Base-by-base conservation (phyloP, 1,140 invertebrate species). In the Temnothorax curvispinosus region DNA sequence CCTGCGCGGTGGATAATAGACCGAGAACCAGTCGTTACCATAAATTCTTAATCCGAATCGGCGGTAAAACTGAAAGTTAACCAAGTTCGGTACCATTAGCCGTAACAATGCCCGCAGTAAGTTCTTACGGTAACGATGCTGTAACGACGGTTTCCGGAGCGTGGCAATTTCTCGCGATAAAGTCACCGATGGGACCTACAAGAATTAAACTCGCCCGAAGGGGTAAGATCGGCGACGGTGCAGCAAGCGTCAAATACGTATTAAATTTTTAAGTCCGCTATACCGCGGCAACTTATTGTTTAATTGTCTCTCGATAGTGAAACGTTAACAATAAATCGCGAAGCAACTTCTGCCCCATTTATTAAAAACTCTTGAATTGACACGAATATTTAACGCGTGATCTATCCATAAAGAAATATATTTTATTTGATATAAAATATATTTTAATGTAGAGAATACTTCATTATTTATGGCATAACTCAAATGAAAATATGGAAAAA, bases 41-140 rank as follows among this genome's bases (percentile, higher is more conserved):
- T 95, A 95, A 95, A 95, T 95, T 95, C 94, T 95, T 95, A 95
- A 95, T 95, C 93, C 94, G 91, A 95, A 95, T 95, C 94, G 93
- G 88, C 91, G 93, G 94, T 95, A 95, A 95, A 95, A 95, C 94
- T 95, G 93, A 95, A 95, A 95, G 94, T 95, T 95, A 93, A 93
- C 92, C 91, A 93, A 94, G 93, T 94, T 94, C 88, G 92, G 92
- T 92, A 93, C 94, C 94, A 95, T 95, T 94, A 95, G 94, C 94
- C 93, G 94, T 95, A 95, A 95, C 94, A 95, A 92, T 92, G 93
- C 90, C 88, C 88, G 91, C 90, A 90, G 93, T 93, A 94, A 95
- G 93, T 94, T 95, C 93, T 95, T 94, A 95, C 93, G 94, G 94
- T 95, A 95, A 95, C 94, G 95, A 95, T 95, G 93, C 94, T 95